Evolutionary conservation across 2,113 vertebrate genomes (phyloP).

Genomic region (Bujurquina vittata): DNA sequence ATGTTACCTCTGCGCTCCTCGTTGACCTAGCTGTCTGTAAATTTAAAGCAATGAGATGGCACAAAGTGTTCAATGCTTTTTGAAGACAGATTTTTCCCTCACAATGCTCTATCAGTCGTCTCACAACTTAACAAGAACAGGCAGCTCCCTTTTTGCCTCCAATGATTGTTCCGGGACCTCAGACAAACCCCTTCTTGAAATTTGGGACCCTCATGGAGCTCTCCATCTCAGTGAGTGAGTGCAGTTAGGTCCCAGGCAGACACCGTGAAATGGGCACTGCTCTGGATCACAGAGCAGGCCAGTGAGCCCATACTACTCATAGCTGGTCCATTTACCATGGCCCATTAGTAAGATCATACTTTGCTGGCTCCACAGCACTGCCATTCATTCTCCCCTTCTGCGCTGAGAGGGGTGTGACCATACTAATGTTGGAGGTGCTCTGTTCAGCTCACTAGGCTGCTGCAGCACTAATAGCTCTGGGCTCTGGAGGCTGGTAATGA

Average conservation of each 20-base stretch:
- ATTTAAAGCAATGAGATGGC: constrained; percentile 11
- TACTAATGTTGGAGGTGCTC: constrained; percentile 63
- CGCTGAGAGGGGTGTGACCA: constrained; percentile 62
- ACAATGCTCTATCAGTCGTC: constrained; percentile 30
- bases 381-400: constrained; percentile 68
- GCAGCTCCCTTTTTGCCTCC: constrained; percentile 41
- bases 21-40: not conserved
- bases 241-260: constrained; percentile 66
- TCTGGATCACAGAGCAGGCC: constrained; percentile 77
- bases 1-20: not conserved
- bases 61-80: constrained; percentile 20
- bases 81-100: constrained; percentile 37
- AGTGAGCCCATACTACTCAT: constrained; percentile 47
- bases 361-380: constrained; percentile 55
- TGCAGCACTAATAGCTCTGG: constrained; percentile 57
- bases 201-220: constrained; percentile 37
- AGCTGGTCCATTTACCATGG: constrained; percentile 78
- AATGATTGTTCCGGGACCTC: constrained; percentile 42
- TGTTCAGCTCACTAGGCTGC: constrained; percentile 65
- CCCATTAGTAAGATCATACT: constrained; percentile 79
- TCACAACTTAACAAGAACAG: constrained; percentile 43
- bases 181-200: constrained; percentile 39
- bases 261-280: constrained; percentile 81
- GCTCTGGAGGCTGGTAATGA: constrained; percentile 67
- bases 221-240: constrained; percentile 80